Base-by-base conservation (phyloP, 1,140 invertebrate genomes). In the Sinella curviseta region DNA sequence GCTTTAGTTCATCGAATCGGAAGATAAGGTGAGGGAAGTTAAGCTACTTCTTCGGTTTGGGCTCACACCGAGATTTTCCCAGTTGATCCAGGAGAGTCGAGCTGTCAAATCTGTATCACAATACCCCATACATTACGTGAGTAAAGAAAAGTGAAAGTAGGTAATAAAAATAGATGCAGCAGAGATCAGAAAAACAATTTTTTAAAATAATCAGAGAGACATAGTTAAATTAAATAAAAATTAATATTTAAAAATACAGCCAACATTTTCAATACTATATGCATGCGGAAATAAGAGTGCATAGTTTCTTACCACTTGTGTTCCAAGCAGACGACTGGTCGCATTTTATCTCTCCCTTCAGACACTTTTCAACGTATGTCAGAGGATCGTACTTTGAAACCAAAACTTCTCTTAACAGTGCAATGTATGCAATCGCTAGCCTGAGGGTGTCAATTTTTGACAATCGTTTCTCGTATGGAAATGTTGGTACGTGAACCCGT, bases 381-480 rank as follows among this genome's bases (percentile, higher is more conserved):
- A 98, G 85, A 0, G 96, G 96, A 87, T 98, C 95, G 80, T 93
- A 93, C 78, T 96, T 94, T 0, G 95, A 94, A n/a, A 92, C 92
- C 26, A 99, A 88, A 1, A 98, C 91, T 87, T 98, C 96, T 78
- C 94, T 88, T 0, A 99, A 90, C 31, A 99, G 88, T 0, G 96
- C 95, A 76, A 99, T 99, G 87, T 99, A 99, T 0, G 97, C 96
- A 77, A 99, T 98, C 24, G 97, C 97, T 76, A 99, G 88, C 1
- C 97, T 91, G 0, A 99, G 88, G 0, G 97, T 99, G 88, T 99
- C 97, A 81, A 99, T 98, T 89, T 99, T 99, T 80, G 96, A 97
- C 1, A 99, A 89, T 1, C 97, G 89, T 86, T 99, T 99, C 88
- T 99, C 97, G 86, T 98, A 99, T 0, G 97, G 97, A 88, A 99